Evolutionary conservation across 1,140 invertebrate species (phyloP), one percentile per base, ranked within the genome.

Genomic region (Drepana arcuata): DNA sequence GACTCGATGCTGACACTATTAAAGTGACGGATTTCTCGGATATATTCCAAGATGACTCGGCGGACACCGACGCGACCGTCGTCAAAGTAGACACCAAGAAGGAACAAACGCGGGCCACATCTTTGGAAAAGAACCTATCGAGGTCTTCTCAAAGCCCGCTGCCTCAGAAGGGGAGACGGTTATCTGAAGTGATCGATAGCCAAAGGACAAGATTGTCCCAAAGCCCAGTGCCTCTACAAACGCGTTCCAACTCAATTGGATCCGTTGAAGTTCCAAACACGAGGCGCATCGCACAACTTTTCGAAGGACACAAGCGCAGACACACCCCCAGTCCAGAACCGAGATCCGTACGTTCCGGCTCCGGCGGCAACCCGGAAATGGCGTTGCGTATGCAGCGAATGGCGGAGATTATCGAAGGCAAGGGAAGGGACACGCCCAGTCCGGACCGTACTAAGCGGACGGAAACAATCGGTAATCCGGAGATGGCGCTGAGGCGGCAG

Each of bases 341-440:
- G 1, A 47, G 55, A 6, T 41, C 53, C 1, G 36, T 37, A 1
- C 53, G 64, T 9, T 65, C 64, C 1, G 54, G 55, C 7, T 62
- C 67, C 7, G 47, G 40, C 1, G 52, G 49, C 1, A 71, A 55
- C 23, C 56, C 58, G 1, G 72, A 73, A 25, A 75, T 73, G 56
- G 41, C 53, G 3, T 24, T 67, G 31, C 49, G 71, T 3, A 54
- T 58, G 40, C 69, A 78, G 47, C 44, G 65, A 11, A 72, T 78
- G 72, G 49, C 62, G 0, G 64, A 78, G 10, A 69, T 80, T 1
- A 69, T 80, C 4, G 72, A 77, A 45, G 75, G 72, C 0, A 73
- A 73, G 23, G 37, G 57, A 1, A 44, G 61, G 0, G 50, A 62
- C 13, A 64, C 63, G 0, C 59, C 59, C 3, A 70, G 60, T 16